Base-by-base conservation (phyloP, 1,140 invertebrate species). In the Metaphire vulgaris region DNA sequence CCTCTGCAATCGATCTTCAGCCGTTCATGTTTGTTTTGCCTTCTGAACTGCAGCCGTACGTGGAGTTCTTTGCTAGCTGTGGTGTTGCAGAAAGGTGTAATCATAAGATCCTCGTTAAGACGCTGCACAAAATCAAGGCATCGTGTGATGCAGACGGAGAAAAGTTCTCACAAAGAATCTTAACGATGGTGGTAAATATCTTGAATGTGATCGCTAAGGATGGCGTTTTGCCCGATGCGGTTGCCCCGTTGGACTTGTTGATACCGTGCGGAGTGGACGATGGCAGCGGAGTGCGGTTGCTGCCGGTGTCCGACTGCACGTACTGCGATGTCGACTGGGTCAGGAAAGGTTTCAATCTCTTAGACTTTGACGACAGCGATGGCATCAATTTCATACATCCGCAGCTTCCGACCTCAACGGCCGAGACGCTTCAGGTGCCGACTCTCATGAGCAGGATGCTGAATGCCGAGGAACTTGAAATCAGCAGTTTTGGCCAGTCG, bases 311-410 rank as follows among this genome's bases (percentile, higher is more conserved):
- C n/a, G 41, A 73, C 2, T 82, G 81, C 71, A 80, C 74, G 16
- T 82, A 79, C 66, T 81, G 79, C 72, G 80, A 81, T 72, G 69
- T 74, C 12, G 79, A 78, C 15, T 79, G 79, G 77, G 56, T 79
- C 1, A 16, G 34, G 41, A 26, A 78, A 64, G 66, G 79, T 28
- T 67, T 68, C 1, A 68, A 71, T 16, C 33, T 56, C 0, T 64
- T 74, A 1, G 77, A 77, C 30, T 69, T 74, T 65, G 79, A 79
- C 28, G 81, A 81, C 33, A 67, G 64, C n/a, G 67, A 69, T 69
- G 67, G 30, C 2, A 31, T 69, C 31, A 26, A 12, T 14, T 26
- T 69, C n/a, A 69, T 69, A 6, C n/a, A 69, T 69, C n/a, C n/a
- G 67, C n/a, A 69, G 67, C n/a, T 69, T 6, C 67, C 67, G 14